phyloP scores from a whole-genome alignment of 1,140 invertebrate genomes.

The Euura lappo region DNA sequence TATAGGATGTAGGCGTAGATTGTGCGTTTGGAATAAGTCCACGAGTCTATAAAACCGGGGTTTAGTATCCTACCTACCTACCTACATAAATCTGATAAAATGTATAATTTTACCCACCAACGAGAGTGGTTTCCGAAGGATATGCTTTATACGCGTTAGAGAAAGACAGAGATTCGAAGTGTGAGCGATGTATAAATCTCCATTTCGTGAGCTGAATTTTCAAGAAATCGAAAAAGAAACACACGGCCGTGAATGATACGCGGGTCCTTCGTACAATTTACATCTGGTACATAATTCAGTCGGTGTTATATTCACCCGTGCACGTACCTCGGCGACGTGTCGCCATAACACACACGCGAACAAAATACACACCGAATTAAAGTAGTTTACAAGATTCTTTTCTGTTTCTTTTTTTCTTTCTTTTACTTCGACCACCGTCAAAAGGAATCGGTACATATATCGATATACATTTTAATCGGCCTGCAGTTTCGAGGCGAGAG shows the following conservation, averaged over 20 bases:
- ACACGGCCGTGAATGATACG: constrained; percentile 37
- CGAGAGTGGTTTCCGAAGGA: neutral
- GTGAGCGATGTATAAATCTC: constrained; percentile 41
- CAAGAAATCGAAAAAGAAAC: constrained; percentile 42
- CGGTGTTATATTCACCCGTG: constrained; percentile 19
- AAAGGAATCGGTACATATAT: no score
- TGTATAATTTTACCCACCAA: constrained; percentile 5
- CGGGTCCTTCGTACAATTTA: constrained; percentile 29
- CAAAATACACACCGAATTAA: no score
- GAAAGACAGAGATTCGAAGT: constrained; percentile 22
- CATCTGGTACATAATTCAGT: constrained; percentile 48
- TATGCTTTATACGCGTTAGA: neutral
- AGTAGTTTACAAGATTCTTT: no score
- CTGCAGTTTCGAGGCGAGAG: no score
- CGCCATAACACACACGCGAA: no score
- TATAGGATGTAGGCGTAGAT: no score
- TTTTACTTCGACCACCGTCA: no score
- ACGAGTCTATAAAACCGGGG: no score
- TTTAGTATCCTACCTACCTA: no score
- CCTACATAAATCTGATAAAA: neutral
- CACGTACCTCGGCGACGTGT: neutral
- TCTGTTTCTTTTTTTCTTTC: no score
- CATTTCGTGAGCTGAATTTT: constrained; percentile 42
- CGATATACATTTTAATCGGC: no score
- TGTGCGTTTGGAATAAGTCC: no score